Percentiles rank a stretch among this genome's conserved stretches.
These are phyloP conservation scores for Echinops telfairi DNA, from an alignment of 2,113 vertebrate genomes.

Conservation along the genomic window DNA sequence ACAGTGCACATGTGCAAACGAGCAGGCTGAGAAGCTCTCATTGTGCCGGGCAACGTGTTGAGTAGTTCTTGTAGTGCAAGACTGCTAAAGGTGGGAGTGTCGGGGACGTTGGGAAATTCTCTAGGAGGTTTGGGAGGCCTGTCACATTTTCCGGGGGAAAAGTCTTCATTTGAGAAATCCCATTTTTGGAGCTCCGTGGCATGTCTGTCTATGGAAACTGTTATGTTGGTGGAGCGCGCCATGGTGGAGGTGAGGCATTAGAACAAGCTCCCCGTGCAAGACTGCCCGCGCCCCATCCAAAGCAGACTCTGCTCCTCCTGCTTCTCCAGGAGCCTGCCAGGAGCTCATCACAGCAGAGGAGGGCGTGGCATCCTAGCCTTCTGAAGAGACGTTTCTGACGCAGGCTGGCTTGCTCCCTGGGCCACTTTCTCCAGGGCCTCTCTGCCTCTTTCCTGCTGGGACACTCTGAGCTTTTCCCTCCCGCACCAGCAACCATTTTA, in stretches of 20 bases:
- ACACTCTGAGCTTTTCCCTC: not conserved
- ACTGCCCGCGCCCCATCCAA: not conserved
- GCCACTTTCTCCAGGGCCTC: not conserved
- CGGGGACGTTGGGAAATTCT: not conserved
- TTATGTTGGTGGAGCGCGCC: slow-evolving; percentile 1
- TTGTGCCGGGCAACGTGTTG: not conserved
- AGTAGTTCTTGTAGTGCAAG: not conserved
- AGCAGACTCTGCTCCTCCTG: not conserved
- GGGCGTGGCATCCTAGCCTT: not conserved
- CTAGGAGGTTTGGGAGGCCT: not conserved
- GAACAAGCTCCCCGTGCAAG: not conserved
- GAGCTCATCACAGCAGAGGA: not conserved
- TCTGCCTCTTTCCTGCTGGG: not conserved
- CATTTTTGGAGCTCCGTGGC: not conserved
- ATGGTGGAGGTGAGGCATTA: not conserved
- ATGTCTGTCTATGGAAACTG: not conserved
- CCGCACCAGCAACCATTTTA: too few species aligned
- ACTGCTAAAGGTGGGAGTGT: not conserved
- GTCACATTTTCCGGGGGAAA: not conserved
- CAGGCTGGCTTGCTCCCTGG: not conserved
- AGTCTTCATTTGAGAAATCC: not conserved
- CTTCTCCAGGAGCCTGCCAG: not conserved
- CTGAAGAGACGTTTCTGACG: not conserved
- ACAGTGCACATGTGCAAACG: not conserved
- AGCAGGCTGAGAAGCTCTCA: not conserved